These are phyloP conservation scores for Cryptus viduatorius DNA, from an alignment of 2,888 invertebrate species.

Conservation along the genomic window DNA sequence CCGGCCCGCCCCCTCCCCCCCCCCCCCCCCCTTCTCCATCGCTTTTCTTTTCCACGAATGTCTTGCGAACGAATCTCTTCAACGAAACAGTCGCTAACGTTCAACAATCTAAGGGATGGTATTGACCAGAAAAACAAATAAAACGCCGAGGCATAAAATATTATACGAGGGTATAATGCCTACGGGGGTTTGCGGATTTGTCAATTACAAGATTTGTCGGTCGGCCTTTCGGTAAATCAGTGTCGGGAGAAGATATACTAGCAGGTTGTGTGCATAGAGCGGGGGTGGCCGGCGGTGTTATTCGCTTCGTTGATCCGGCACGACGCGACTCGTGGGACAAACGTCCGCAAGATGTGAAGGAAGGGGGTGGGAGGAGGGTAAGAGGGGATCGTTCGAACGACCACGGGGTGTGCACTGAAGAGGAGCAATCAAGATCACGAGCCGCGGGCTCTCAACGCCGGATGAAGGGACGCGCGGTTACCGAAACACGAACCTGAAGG, in stretches of 20 bases:
- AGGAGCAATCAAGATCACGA: slow-evolving; percentile 76
- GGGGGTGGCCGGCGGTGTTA: slow-evolving; percentile 7
- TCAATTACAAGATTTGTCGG: slow-evolving; percentile 39
- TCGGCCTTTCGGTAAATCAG: slow-evolving; percentile 71
- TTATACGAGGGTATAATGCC: neutral
- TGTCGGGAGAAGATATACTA: slow-evolving; percentile 19
- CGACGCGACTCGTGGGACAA: slow-evolving; percentile 33
- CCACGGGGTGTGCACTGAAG: slow-evolving; percentile 63
- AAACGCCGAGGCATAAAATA: neutral
- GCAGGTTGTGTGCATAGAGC: neutral
- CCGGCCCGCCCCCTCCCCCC: neutral
- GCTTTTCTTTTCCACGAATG: slow-evolving; percentile 61
- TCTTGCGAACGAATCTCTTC: slow-evolving; percentile 53
- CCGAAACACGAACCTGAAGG: slow-evolving; percentile 47
- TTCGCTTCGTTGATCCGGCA: slow-evolving; percentile 37
- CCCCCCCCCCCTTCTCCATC: too few species aligned
- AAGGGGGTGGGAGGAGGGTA: too few species aligned
- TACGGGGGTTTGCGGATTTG: neutral
- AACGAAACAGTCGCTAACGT: slow-evolving; percentile 46
- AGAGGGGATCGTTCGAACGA: slow-evolving; percentile 35
- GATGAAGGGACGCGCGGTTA: slow-evolving; percentile 14
- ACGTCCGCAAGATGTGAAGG: slow-evolving; percentile 29
- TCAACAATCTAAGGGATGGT: slow-evolving; percentile 25
- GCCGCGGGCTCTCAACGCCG: slow-evolving; percentile 40
- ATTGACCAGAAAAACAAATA: slow-evolving; percentile 47